Percentiles rank a stretch among this genome's conserved stretches.
Evolutionary conservation across 2,113 vertebrate species (phyloP).

Genomic region (Esox niger): DNA sequence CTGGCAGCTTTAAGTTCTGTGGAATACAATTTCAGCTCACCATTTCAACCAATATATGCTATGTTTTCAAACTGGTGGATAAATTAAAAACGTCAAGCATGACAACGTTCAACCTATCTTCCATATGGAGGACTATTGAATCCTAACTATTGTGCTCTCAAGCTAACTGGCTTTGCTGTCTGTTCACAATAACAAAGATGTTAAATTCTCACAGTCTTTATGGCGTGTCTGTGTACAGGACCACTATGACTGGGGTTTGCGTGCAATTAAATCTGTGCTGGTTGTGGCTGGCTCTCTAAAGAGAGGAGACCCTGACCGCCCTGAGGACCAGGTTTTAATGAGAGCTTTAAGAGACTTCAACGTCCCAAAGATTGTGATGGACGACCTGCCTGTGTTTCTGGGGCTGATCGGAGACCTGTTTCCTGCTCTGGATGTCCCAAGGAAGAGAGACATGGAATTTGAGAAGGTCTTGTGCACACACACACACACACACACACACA

Average conservation of each 20-base stretch:
- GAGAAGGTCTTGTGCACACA: conserved; percentile 38
- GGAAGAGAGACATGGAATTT: conserved; percentile 62
- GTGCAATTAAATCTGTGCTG: conserved; percentile 68
- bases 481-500: no score
- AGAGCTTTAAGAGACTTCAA: conserved; percentile 74
- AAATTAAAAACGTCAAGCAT: no score
- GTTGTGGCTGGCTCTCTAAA: conserved; percentile 67
- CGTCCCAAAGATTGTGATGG: conserved; percentile 74
- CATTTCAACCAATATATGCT: no score
- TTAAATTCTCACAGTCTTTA: neutral
- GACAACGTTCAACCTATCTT: no score
- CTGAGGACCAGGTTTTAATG: conserved; percentile 72
- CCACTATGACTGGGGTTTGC: conserved; percentile 66
- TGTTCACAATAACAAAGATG: no score
- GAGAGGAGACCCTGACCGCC: conserved; percentile 57
- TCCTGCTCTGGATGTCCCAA: conserved; percentile 68
- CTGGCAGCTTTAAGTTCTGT: no score
- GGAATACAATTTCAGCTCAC: no score
- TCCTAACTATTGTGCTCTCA: no score
- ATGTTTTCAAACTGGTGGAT: no score
- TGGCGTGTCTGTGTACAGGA: conserved; percentile 41
- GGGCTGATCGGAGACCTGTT: conserved; percentile 77
- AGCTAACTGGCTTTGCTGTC: no score
- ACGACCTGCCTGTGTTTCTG: conserved; percentile 72
- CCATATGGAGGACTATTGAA: no score